These are phyloP conservation scores for Harpalus rufipes DNA, from an alignment of 2,888 invertebrate genomes.

Conservation along the genomic window DNA sequence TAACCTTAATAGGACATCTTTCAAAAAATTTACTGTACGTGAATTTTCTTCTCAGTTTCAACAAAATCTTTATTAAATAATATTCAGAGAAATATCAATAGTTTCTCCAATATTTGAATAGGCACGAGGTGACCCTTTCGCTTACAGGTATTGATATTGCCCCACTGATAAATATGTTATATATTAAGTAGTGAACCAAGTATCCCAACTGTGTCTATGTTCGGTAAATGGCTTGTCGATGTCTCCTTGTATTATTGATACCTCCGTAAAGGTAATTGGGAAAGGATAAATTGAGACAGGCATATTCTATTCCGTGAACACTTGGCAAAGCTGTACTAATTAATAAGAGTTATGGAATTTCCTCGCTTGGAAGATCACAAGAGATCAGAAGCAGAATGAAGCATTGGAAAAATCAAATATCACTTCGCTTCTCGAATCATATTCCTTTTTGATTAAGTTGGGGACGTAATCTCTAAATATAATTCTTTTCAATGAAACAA, in stretches of 20 bases:
- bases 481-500: conserved; percentile 48
- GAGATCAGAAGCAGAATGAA: conserved; percentile 22
- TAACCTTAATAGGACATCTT: too few species aligned
- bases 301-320: conserved; percentile 8
- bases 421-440: conserved; percentile 28
- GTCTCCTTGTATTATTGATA: not conserved
- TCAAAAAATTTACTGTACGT: too few species aligned
- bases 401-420: conserved; percentile 49
- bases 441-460: conserved; percentile 43
- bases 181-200: not conserved
- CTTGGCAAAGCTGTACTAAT: conserved; percentile 29
- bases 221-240: not conserved
- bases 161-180: not conserved
- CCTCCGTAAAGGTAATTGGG: not conserved
- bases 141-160: not conserved
- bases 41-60: too few species aligned
- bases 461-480: conserved; percentile 32
- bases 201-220: not conserved
- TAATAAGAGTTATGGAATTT: conserved; percentile 53
- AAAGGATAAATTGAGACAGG: conserved; percentile 1
- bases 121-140: not conserved
- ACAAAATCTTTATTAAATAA: not conserved
- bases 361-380: conserved; percentile 52
- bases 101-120: not conserved
- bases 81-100: not conserved